Evolutionary conservation across 2,797 vertebrate genomes (phyloP), one percentile per base, ranked within the genome.

Genomic region (Tokudaia tokunoshimensis): DNA sequence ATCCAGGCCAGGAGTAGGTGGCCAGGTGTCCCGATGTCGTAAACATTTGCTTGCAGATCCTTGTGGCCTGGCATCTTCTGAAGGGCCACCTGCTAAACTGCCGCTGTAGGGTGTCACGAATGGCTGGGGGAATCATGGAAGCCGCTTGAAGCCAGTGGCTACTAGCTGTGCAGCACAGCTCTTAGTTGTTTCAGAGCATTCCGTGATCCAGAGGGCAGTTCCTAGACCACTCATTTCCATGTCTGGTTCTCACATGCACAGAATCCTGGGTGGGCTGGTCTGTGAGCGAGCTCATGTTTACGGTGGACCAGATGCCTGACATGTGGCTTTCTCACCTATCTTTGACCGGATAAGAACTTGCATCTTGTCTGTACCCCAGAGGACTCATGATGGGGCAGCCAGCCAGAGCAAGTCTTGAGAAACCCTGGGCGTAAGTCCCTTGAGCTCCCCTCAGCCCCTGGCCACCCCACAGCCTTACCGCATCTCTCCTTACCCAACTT

Each of bases 401-500:
- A 85, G 75, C 41, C 89, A 91, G 12, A 67, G 9, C 34, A 55
- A 50, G 22, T 72, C 85, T 55, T 86, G 31, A 70, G 31, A 86
- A 70, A 67, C 29, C 83, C 29, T 50, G 41, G 50, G 22, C 41
- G 8, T 34, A 84, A 47, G 41, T 47, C 31, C 63, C 41, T 47
- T 84, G 82, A 44, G 61, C 17, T 65, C 6, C 17, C 57, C 63
- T 86, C 61, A n/a, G 63, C 61, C 31, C 37, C 44, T 24, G 41
- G 19, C 47, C 19, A 20, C 10, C 3, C 20, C n/a, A 37, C 26
- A 29, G 29, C 93, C 24, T 26, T 20, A 14, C 19, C 34, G 29
- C 6, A 1, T 7, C 1, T 6, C 29, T 7, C 70, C 83, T 95
- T 92, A 50, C 94, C 84, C 79, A 92, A 84, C 89, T 92, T 95